phyloP scores from a whole-genome alignment of 1,140 invertebrate species.

The Eumeta japonica region DNA sequence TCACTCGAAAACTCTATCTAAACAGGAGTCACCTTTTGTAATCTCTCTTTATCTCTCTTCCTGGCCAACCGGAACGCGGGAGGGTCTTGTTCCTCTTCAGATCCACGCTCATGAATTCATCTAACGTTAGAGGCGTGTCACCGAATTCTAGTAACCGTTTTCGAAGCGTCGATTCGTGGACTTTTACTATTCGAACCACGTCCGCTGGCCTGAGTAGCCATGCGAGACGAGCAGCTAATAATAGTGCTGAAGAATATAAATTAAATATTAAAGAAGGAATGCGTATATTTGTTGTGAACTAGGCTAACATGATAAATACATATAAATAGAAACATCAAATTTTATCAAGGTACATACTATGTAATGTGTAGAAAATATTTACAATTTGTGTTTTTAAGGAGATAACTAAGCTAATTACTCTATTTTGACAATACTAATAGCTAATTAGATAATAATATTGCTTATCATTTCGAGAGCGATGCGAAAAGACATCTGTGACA shows the following conservation, averaged over 20 bases:
- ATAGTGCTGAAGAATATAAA: constrained; percentile 67
- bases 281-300: too few species aligned
- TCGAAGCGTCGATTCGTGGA: constrained; percentile 89
- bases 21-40: constrained; percentile 72
- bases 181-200: constrained; percentile 93
- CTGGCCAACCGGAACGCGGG: constrained; percentile 89
- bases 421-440: too few species aligned
- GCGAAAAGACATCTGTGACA: too few species aligned
- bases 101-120: constrained; percentile 97
- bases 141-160: constrained; percentile 95
- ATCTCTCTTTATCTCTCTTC: constrained; percentile 79
- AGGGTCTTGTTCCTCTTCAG: constrained; percentile 93
- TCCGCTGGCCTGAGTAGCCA: constrained; percentile 87
- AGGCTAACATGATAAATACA: too few species aligned
- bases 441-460: too few species aligned
- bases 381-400: too few species aligned
- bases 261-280: background rate
- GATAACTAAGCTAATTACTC: too few species aligned
- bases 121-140: constrained; percentile 90
- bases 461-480: too few species aligned
- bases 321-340: background rate
- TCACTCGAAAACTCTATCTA: too few species aligned
- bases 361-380: too few species aligned
- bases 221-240: constrained; percentile 91
- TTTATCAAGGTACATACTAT: too few species aligned